Base-by-base conservation (phyloP, 2,797 vertebrate genomes). In the Gila robusta region DNA sequence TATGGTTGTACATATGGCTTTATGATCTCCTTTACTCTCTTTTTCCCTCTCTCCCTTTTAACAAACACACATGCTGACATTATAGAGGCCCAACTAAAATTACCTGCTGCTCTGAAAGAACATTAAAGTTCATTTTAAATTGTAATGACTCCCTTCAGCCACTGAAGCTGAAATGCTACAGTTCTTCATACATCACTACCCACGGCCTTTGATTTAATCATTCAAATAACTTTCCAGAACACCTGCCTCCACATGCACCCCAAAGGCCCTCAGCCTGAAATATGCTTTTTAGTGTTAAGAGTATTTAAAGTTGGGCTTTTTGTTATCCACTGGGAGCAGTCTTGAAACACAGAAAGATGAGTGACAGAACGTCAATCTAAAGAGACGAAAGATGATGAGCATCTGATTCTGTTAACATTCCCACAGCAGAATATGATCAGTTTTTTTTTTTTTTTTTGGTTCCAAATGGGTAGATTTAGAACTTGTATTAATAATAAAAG, bases 101-200 rank as follows among this genome's bases (percentile, higher is more conserved):
- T 92, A 93, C 91, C 95, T 92, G 91, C 92, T 90, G 91, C 92
- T 93, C 89, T 90, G 41, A 88, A 94, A 94, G 92, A 93, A 94
- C 93, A 94, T 95, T 95, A 93, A 93, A 94, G 91, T 93, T 94
- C 87, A 95, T 95, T 95, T 86, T 93, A 90, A 93, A 93, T 91
- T 93, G 93, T 94, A 95, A 96, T 94, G 93, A 93, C 93, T 93
- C 94, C 93, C 94, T 95, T 96, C 95, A 93, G 92, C 95, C 94
- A 93, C 92, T 94, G 92, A 94, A 94, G 92, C 92, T 80, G 90
- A 91, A 93, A 93, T 92, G 92, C 92, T 93, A 93, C 91, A 35
- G 87, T 87, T 90, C 11, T 89, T 90, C 88, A 91, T 81, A 91
- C 94, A 87, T 90, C 91, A 92, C 87, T 5, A 85, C 91, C 52